Evolutionary conservation across 2,113 vertebrate genomes (phyloP), one percentile per base, ranked within the genome.

Genomic region (Orientallactaga bullata): DNA sequence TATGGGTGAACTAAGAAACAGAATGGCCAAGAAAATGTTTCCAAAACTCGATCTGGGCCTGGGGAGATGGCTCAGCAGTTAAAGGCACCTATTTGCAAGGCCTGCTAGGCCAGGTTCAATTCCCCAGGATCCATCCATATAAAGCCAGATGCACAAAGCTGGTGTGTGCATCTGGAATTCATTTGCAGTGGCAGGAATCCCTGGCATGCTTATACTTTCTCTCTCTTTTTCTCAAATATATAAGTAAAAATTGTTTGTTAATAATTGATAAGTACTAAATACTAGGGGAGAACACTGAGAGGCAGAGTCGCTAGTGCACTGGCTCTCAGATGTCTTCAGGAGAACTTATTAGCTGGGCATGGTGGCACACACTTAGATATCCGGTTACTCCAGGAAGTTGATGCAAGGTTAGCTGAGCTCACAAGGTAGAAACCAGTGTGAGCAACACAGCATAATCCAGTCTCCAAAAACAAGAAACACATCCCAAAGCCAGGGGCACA

Each of bases 181-280:
- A 13, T 55, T 2, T 55, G 55, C 55, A 47, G 42, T 47, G 42
- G 42, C 42, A 55, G 15, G 55, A 55, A 12, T 12, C 12, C 55
- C 55, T 55, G 55, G 55, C 15, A 55, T 3, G 7, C 12, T 55
- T 55, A 55, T 55, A 55, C 55, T 55, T 55, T 55, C 55, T 55
- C 55, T 55, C 55, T 55, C 55, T 55, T 16, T 55, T 55, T 55
- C 55, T 55, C 12, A 55, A 55, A 16, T 55, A 55, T 55, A 13
- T 55, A 55, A 55, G 12, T 55, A 55, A 55, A 55, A 55, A 55
- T 55, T 15, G 10, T 55, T 55, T 55, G n/a, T n/a, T n/a, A n/a
- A n/a, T n/a, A n/a, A n/a, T n/a, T 77, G 10, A 37, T 18, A 94
- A 79, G 79, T 51, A 58, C 91, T 93, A 88, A 80, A 63, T 35